Evolutionary conservation across 2,113 vertebrate species (phyloP).

Genomic region (human (Homo sapiens)): GRCh38 chr11:64061501-64062000

Average conservation of each 20-base stretch:
- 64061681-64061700: neutral
- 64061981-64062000: neutral
- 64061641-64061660: neutral
- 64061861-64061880: no score
- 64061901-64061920: neutral
- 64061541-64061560: neutral
- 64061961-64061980: fast-evolving
- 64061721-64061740: no score
- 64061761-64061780: no score
- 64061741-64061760: no score
- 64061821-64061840: no score
- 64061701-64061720: neutral
- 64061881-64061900: neutral
- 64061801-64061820: no score
- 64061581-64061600: neutral
- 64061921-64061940: neutral
- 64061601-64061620: neutral
- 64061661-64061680: neutral
- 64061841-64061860: no score
- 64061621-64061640: neutral
- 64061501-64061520: neutral
- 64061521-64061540: neutral
- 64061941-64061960: neutral
- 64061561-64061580: neutral
- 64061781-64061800: no score